Conservation (phyloP, 2,888 invertebrate genomes). For the Escarpia spicata region DNA sequence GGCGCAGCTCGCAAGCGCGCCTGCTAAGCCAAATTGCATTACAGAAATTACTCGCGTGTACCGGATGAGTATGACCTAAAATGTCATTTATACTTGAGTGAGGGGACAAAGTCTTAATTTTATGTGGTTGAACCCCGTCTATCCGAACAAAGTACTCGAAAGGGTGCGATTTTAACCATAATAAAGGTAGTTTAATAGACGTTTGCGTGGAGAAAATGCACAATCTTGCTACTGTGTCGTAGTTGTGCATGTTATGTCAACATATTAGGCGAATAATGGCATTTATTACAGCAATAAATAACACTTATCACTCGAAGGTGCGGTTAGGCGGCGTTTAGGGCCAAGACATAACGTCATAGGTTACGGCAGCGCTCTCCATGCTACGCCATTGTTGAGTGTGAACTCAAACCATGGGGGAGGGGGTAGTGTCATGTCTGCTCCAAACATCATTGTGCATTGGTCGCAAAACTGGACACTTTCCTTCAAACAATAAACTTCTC, state of each 20-base stretch:
- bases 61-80: not conserved
- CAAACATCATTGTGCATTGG: no score
- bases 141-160: not conserved
- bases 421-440: no score
- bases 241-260: not conserved
- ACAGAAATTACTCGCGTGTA: not conserved
- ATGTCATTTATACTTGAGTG: not conserved
- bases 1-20: not conserved
- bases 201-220: not conserved
- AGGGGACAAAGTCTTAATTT: not conserved
- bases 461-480: no score
- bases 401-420: no score
- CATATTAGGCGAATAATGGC: not conserved
- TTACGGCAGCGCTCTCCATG: no score
- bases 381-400: no score
- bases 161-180: not conserved
- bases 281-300: not conserved
- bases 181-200: not conserved
- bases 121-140: not conserved
- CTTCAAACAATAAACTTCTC: no score
- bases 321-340: no score
- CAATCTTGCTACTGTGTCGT: not conserved
- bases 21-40: not conserved
- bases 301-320: no score
- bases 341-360: no score